A percentile compares a stretch with the other conserved stretches of the same genome.
phyloP scores from a whole-genome alignment of 2,888 invertebrate genomes.

The Noctua janthina region DNA sequence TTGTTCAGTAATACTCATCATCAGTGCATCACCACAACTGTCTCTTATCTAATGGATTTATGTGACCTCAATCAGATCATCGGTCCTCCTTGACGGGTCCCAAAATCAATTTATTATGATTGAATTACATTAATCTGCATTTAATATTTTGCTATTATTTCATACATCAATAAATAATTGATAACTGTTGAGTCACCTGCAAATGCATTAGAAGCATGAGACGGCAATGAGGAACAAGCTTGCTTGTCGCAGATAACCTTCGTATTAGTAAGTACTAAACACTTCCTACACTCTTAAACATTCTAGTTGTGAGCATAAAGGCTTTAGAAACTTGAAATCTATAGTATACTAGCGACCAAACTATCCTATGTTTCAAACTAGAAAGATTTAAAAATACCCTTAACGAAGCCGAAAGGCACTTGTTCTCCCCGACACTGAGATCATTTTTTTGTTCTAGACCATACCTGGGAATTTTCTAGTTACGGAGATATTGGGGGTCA shows the following conservation, averaged over 20 bases:
- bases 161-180: constrained; percentile 9
- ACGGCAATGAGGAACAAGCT: constrained; percentile 41
- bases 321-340: neutral
- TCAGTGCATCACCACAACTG: neutral
- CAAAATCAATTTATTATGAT: constrained; percentile 4
- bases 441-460: neutral
- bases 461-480: no score
- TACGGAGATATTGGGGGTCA: no score
- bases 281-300: constrained; percentile 26
- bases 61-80: neutral
- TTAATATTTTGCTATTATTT: neutral
- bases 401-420: no score
- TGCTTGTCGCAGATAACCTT: constrained; percentile 29
- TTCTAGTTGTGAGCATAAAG: neutral
- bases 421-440: no score
- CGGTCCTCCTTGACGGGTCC: neutral
- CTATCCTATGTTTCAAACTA: neutral
- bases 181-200: neutral
- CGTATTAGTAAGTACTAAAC: constrained; percentile 1
- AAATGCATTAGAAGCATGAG: constrained; percentile 7
- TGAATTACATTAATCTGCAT: constrained; percentile 2
- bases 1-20: no score
- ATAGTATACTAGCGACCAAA: neutral
- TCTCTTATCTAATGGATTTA: neutral
- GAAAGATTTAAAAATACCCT: neutral